Evolutionary conservation across 2,888 invertebrate species (phyloP), one percentile per base, ranked within the genome.

Genomic region (Amiota mariae): DNA sequence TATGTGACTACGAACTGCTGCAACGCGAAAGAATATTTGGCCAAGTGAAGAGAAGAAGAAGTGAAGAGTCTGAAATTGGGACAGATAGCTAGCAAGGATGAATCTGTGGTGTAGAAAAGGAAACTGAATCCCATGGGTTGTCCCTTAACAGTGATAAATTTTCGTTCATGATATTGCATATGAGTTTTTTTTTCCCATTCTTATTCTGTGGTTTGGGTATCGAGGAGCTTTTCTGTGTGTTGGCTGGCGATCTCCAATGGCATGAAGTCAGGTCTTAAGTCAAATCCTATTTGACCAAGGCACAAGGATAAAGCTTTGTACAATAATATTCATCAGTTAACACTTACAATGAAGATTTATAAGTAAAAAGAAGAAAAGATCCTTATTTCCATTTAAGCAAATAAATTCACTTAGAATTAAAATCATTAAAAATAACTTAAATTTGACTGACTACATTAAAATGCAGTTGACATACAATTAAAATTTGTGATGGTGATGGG

Each of bases 71-170:
- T 54, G 54, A 54, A 36, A 36, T 36, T 36, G 36, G 24, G 24
- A 24, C 24, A 24, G 24, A 24, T 24, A 24, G 24, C 3, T 24
- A 2, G 36, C 36, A 36, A 36, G 36, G 6, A 36, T 36, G 54
- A n/a, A 13, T 4, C 54, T 4, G 12, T 54, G 12, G 54, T n/a
- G 3, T 0, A 54, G n/a, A 13, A 54, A 10, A 15, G 54, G 11
- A 12, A 54, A 15, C 54, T 2, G 12, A 15, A 15, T 54, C n/a
- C 18, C 15, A 59, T 15, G 8, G 8, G 59, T 15, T 18, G 9
- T 20, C 77, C 70, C 74, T 54, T 64, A 64, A 57, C 74, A 59
- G 48, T 72, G 71, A 74, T 76, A 82, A 82, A 82, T 81, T 80
- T 71, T 73, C 80, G 75, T 75, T 70, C 73, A 67, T 18, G 20